Evolutionary conservation across 2,888 invertebrate genomes (phyloP), one percentile per base, ranked within the genome.

Genomic region (Erpobdella octoculata): DNA sequence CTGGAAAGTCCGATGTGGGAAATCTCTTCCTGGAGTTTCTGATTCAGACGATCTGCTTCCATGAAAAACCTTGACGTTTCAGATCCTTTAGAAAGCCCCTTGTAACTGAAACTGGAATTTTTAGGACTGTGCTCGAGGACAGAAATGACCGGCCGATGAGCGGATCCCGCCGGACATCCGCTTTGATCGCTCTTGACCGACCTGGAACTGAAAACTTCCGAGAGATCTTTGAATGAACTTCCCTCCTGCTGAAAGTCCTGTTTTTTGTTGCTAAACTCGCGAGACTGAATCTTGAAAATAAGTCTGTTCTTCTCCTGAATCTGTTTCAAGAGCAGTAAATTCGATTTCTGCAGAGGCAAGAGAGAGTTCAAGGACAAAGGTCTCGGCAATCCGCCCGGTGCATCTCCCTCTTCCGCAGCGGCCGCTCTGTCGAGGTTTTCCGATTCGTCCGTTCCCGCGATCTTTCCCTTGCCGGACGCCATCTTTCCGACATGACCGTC

Each of bases 41-140:
- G n/a, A n/a, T n/a, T n/a, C n/a, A n/a, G n/a, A n/a, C n/a, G n/a
- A 53, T 28, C 28, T 25, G 9, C 28, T 53, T 53, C 53, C 53
- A 18, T n/a, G n/a, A 18, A 25, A 15, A 53, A 53, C 21, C 53
- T 53, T 9, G 53, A 6, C 21, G 21, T 53, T 28, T 53, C 28
- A 53, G 53, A 53, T 25, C 28, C 53, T 12, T 53, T n/a, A n/a
- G n/a, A n/a, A n/a, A n/a, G n/a, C n/a, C n/a, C n/a, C n/a, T n/a
- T n/a, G n/a, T n/a, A n/a, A n/a, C n/a, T n/a, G n/a, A n/a, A n/a
- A n/a, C n/a, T n/a, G n/a, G n/a, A n/a, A n/a, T n/a, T n/a, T n/a
- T n/a, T n/a, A n/a, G n/a, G n/a, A n/a, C n/a, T n/a, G n/a, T 73
- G 72, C 6, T 73, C 62, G 28, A 73, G 65, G 31, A 71, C 58